Evolutionary conservation across 2,888 invertebrate genomes (phyloP).

Genomic region (Eupithecia centaureata): DNA sequence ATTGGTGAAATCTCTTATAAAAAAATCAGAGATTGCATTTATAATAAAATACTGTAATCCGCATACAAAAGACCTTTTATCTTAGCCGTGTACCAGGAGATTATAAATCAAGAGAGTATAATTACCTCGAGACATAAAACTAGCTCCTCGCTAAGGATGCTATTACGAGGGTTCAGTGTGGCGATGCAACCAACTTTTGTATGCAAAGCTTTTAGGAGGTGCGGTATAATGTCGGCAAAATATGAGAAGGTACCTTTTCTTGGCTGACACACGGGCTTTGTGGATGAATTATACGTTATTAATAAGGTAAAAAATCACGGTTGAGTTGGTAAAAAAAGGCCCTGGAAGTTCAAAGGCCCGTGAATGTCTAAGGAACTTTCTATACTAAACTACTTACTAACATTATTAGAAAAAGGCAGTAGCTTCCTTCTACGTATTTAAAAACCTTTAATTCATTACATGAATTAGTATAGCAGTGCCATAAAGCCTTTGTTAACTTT

Average conservation of each 20-base stretch:
- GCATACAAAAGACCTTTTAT: neutral
- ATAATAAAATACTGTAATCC: neutral
- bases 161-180: constrained; percentile 37
- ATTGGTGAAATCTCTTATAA: too few species aligned
- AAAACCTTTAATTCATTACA: neutral
- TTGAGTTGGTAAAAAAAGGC: neutral
- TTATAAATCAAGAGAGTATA: constrained; percentile 30
- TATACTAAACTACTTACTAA: too few species aligned
- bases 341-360: too few species aligned
- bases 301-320: neutral
- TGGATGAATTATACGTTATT: neutral
- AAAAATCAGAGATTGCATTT: neutral
- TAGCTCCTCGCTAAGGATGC: constrained; percentile 35
- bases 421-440: neutral
- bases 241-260: constrained; percentile 48
- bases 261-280: constrained; percentile 43
- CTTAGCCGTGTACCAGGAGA: constrained; percentile 28
- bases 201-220: constrained; percentile 62
- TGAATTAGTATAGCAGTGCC: too few species aligned
- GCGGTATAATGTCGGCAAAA: constrained; percentile 57
- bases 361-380: too few species aligned
- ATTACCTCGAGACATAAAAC: constrained; percentile 35
- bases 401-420: neutral
- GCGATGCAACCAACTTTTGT: constrained; percentile 50
- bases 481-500: too few species aligned